Evolutionary conservation across 2,797 vertebrate genomes (phyloP), one percentile per base, ranked within the genome.

Genomic region (Euthynnus affinis): DNA sequence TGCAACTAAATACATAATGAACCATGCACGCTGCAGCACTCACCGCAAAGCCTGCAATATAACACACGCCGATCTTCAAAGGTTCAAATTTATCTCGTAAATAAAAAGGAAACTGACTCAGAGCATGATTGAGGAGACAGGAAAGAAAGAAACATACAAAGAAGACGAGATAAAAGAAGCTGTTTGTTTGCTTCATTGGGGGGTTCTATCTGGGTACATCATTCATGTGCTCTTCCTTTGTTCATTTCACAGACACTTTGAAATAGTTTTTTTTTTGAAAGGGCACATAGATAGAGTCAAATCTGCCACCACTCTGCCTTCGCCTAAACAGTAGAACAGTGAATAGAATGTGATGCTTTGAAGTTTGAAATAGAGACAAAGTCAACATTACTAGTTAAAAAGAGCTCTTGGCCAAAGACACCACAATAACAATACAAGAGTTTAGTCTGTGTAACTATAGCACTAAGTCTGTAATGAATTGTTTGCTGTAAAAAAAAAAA

Each of bases 301-400:
- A 51, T 52, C 62, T 63, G 18, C 18, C 12, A 18, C 20, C 20
- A n/a, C 5, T 13, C 9, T 23, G 10, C 25, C 22, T 68, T 25
- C 58, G 10, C 46, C 15, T 44, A 7, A 0, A 15, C 18, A 32
- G n/a, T 42, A 67, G 27, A 18, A 20, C 20, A 48, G 5, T 62
- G 8, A 72, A 72, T 49, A 53, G 46, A 69, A n/a, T 7, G 1
- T 8, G 4, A 7, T 72, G 52, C 59, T 76, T 85, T 83, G 53
- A 83, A 76, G 60, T 32, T 14, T 83, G 53, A 76, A 56, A 57
- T 20, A 2, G 15, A 52, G n/a, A 27, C 0, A 58, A 70, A 71
- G 57, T 13, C 61, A 46, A 64, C 22, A 61, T 0, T 17, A 15
- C 5, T 48, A 66, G 10, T 52, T 10, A 14, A 15, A 49, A 32